Evolutionary conservation across 1,140 invertebrate genomes (phyloP).

Genomic region (Coelopa frigida): DNA sequence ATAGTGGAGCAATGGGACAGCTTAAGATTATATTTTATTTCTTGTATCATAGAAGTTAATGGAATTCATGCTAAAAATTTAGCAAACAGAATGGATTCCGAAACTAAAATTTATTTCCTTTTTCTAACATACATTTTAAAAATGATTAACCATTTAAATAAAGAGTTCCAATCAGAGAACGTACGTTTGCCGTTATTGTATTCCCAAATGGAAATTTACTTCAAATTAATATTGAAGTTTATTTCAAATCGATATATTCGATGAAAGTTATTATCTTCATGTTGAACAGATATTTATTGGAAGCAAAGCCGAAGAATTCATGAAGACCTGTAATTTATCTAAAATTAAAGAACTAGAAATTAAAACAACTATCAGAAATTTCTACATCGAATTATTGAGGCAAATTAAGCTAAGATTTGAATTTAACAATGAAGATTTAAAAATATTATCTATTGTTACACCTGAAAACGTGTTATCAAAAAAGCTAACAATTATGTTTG

Average conservation of each 20-base stretch:
- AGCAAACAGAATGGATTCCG: too few relatives aligned
- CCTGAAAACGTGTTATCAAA: too few relatives aligned
- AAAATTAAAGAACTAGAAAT: not conserved
- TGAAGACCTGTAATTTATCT: not conserved
- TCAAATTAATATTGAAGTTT: not conserved
- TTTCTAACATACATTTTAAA: too few relatives aligned
- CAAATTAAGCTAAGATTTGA: constrained; percentile 6
- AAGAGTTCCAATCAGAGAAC: too few relatives aligned
- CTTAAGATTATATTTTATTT: constrained; percentile 1
- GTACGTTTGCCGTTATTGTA: not conserved
- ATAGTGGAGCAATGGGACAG: constrained; percentile 5
- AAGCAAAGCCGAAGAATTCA: constrained; percentile 1
- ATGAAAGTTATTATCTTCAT: too few relatives aligned
- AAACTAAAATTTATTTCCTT: too few relatives aligned
- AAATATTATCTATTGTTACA: too few relatives aligned
- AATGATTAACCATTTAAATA: too few relatives aligned
- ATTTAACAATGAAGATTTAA: constrained; percentile 5
- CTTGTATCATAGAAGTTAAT: not conserved
- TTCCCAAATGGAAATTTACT: not conserved
- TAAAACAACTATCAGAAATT: constrained; percentile 3
- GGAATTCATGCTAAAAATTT: too few relatives aligned
- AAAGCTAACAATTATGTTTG: too few relatives aligned
- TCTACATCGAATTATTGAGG: constrained; percentile 8
- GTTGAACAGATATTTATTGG: constrained; percentile 10
- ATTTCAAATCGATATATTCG: not conserved